phyloP scores from a whole-genome alignment of 2,888 invertebrate genomes.

The Pammene aurita region DNA sequence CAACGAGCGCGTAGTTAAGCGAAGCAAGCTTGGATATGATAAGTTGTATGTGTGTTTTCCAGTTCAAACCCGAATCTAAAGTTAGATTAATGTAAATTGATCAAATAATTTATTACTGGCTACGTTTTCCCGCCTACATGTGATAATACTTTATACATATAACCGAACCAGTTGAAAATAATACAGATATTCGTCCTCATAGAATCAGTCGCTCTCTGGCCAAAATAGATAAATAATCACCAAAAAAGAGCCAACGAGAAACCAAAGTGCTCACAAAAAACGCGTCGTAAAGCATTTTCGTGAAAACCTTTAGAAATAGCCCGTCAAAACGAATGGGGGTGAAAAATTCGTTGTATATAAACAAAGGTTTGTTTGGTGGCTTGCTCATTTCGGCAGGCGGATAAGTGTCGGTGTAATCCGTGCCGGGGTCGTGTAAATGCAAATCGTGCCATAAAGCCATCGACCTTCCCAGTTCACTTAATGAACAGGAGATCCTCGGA shows the following conservation, averaged over 20 bases:
- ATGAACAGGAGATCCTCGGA: constrained; percentile 79
- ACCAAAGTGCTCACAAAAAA: constrained; percentile 54
- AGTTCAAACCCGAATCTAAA: too few relatives aligned
- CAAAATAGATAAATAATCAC: constrained; percentile 51
- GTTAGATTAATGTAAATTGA: too few relatives aligned
- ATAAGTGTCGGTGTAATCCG: constrained; percentile 81
- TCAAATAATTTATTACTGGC: too few relatives aligned
- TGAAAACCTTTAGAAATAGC: constrained; percentile 66
- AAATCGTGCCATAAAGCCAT: constrained; percentile 82
- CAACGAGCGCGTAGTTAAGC: too few relatives aligned
- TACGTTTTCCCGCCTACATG: too few relatives aligned
- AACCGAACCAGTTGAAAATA: not conserved
- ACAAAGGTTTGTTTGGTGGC: constrained; percentile 77
- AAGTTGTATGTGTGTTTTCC: too few relatives aligned
- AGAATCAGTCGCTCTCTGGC: constrained; percentile 33
- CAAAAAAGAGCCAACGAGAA: constrained; percentile 56
- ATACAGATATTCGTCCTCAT: not conserved
- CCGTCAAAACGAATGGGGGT: constrained; percentile 77
- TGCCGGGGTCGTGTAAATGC: constrained; percentile 82
- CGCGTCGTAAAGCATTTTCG: constrained; percentile 64
- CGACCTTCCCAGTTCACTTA: constrained; percentile 62
- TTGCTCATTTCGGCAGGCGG: constrained; percentile 76
- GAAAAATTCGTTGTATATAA: constrained; percentile 77
- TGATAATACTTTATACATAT: too few relatives aligned
- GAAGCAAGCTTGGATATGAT: too few relatives aligned